Base-by-base conservation (phyloP, 30 jellyfish, hydroid and myxozoan genomes). In the Turritopsis rubra region DNA sequence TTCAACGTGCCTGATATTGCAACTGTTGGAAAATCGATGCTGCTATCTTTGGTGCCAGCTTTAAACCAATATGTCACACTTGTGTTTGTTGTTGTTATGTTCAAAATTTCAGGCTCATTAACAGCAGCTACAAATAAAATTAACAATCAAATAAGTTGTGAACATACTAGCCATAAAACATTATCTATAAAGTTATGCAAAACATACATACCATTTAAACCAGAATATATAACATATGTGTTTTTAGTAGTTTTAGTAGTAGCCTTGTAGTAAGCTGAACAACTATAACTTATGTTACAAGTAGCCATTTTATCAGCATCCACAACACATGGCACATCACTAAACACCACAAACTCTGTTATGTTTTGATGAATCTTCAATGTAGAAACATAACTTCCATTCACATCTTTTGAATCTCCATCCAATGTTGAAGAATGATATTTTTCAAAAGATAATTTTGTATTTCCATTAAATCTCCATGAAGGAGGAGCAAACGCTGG, bases 201-300 rank as follows among this genome's bases (percentile, higher is more conserved):
- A 21, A 72, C 21, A 75, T 23, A 1, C 83, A 29, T 18, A 77
- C 85, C 85, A 77, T 77, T 60, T 19, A 24, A 77, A 29, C 85
- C 85, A 77, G 24, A 13, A 30, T 1, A 77, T 29, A 52, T 77
- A 13, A 77, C 71, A 26, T 41, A 41, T 41, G 60, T 3, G 9
- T 41, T 41, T 41, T 41, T 5, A 3, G 60, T 41, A 3, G 60
- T 41, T 41, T 41, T 19, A n/a, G 77, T 9, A 68, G 16, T 22
- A 68, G 31, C 77, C 28, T 23, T 23, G 8, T 68, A 68, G 77
- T 9, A 68, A 7, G 77, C 77, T n/a, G 77, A 23, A 19, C 77
- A 68, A 68, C 31, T 68, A 19, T 68, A 68, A 68, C 30, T 68
- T 9, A 68, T 68, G 30, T 68, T n/a, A 19, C 77, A 68, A n/a